Base-by-base conservation (phyloP, 2,888 invertebrate genomes). In the Leptura quadrifasciata region DNA sequence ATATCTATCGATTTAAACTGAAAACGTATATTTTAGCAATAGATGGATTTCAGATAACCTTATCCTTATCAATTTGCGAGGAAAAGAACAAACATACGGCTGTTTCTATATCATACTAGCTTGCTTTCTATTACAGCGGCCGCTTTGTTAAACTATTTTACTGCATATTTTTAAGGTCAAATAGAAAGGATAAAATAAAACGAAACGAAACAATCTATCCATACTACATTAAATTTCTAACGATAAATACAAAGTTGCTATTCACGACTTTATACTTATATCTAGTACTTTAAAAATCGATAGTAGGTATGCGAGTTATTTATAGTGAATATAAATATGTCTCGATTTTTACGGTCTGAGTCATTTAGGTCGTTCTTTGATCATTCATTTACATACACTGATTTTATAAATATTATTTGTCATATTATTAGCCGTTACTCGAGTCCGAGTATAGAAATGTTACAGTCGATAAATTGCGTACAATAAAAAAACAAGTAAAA, bases 151-250 rank as follows among this genome's bases (percentile, higher is more conserved):
- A 20, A 67, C 60, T 24, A 20, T 21, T 65, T 67, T 52, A 52
- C n/a, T 27, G 21, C 39, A 39, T 21, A 65, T 65, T 65, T 65
- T 65, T 65, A 39, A 39, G 65, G 65, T 67, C 52, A 67, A 67
- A 60, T 60, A 67, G 65, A 67, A 67, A 67, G 65, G 20, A 67
- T 17, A 52, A 20, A 35, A 54, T 52, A 52, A 64, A 64, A 20
- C 24, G n/a, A 67, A 52, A 17, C 52, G n/a, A n/a, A 24, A 20
- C 54, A 52, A 54, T 52, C 39, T 39, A n/a, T 47, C 47, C 47
- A 47, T n/a, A 27, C 17, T 27, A 15, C 27, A 60, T 27, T 60
- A 60, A 60, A 27, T 27, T 60, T 27, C 60, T 60, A 21, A 60
- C 21, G 60, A 60, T 60, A 60, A 27, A 60, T 24, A 60, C 60